These are phyloP conservation scores for Trachemys scripta DNA, from an alignment of 2,113 vertebrate genomes.

Conservation along the genomic window DNA sequence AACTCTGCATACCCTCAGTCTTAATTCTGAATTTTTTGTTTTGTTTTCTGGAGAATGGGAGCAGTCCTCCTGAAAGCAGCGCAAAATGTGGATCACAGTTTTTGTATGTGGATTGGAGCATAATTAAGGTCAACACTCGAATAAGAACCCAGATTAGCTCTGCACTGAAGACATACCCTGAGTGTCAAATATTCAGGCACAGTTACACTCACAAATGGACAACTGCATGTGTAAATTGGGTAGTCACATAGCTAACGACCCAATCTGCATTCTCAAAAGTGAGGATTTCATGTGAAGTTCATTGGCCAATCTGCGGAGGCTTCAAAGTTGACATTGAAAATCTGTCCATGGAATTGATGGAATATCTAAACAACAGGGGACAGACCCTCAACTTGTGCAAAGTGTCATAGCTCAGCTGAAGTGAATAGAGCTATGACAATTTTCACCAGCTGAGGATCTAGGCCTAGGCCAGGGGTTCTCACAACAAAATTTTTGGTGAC, in stretches of 20 bases:
- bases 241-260: background rate
- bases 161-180: background rate
- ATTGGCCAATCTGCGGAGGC: background rate
- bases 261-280: background rate
- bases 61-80: background rate
- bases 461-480: background rate
- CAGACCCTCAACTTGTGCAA: background rate
- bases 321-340: conserved; percentile 23
- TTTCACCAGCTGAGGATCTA: background rate
- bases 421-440: background rate
- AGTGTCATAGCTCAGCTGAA: background rate
- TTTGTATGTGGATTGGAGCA: background rate
- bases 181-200: background rate
- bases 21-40: background rate
- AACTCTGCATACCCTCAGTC: background rate
- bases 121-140: background rate
- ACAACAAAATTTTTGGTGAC: too few species aligned
- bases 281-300: background rate
- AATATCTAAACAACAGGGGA: background rate
- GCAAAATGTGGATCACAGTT: background rate
- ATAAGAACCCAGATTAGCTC: background rate
- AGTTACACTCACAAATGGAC: background rate
- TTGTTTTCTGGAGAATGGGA: background rate
- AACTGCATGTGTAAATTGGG: background rate
- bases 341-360: background rate